phyloP scores from a whole-genome alignment of 2,113 vertebrate species.

The Onychostruthus taczanowskii region DNA sequence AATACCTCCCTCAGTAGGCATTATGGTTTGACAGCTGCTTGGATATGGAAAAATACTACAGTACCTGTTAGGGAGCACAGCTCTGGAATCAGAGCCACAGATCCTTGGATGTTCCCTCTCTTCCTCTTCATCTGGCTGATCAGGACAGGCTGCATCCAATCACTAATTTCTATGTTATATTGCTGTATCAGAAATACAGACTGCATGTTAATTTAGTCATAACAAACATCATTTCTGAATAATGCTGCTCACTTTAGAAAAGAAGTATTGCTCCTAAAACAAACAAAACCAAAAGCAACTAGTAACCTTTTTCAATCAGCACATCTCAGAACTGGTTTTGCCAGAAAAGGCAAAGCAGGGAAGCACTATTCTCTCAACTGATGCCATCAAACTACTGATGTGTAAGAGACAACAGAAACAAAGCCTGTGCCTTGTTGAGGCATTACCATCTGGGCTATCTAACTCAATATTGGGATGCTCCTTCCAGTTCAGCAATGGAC shows the following conservation, averaged over 20 bases:
- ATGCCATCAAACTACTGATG: not conserved
- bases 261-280: not conserved
- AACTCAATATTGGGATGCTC: not conserved
- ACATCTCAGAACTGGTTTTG: not conserved
- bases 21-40: not conserved
- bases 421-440: not conserved
- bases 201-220: not conserved
- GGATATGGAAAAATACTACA: not conserved
- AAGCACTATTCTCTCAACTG: not conserved
- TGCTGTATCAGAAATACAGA: conserved; percentile 72
- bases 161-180: conserved; percentile 85
- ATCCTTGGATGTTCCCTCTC: conserved; percentile 71
- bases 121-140: conserved; percentile 80
- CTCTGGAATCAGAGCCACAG: conserved; percentile 88
- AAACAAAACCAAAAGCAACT: not conserved
- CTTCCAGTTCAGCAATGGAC: not conserved
- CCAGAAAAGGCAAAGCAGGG: not conserved
- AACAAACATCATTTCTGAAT: not conserved
- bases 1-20: not conserved
- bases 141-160: conserved; percentile 85
- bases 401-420: not conserved
- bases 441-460: not conserved
- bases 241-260: not conserved
- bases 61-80: conserved; percentile 93
- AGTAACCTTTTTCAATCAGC: not conserved